Percentiles rank a stretch among this genome's conserved stretches.
Conservation (phyloP, 2,888 invertebrate genomes). For the Rhogogaster chlorosoma region DNA sequence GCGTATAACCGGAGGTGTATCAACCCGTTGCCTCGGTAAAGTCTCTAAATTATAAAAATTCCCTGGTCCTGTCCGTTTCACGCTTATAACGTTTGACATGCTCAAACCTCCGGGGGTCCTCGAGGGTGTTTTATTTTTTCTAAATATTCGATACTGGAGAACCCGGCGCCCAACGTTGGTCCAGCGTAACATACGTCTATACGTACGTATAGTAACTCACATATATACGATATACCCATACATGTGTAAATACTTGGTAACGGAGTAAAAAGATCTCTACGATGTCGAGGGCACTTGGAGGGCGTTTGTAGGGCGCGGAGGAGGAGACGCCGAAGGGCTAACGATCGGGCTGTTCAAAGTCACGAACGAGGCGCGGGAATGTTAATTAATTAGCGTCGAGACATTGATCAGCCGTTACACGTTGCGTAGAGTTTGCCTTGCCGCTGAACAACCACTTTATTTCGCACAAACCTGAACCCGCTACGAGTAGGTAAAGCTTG, state of each 20-base stretch:
- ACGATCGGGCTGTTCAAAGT: constrained; percentile 47
- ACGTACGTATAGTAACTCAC: not conserved
- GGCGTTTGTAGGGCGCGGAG: constrained; percentile 44
- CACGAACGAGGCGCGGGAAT: constrained; percentile 61
- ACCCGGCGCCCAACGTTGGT: not conserved
- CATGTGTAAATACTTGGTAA: constrained; percentile 39
- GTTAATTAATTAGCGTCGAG: constrained; percentile 72
- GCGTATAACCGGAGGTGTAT: constrained; percentile 44
- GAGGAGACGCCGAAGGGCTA: constrained; percentile 48
- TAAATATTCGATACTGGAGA: not conserved
- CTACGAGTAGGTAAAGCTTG: not conserved
- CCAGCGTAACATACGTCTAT: not conserved
- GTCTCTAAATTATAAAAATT: constrained; percentile 41
- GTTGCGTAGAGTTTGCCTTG: constrained; percentile 5
- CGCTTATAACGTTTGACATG: constrained; percentile 33
- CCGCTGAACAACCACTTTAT: constrained; percentile 41
- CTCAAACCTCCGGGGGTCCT: constrained; percentile 30
- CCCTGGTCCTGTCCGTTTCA: constrained; percentile 18
- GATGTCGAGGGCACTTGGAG: constrained; percentile 3
- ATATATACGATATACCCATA: constrained; percentile 42
- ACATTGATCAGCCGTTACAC: constrained; percentile 66
- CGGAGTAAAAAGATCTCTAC: constrained; percentile 30
- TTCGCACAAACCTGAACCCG: not conserved
- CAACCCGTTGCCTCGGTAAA: constrained; percentile 18
- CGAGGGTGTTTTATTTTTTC: constrained; percentile 24